phyloP scores from a whole-genome alignment of 1,140 invertebrate species.

The Luehdorfia chinensis region DNA sequence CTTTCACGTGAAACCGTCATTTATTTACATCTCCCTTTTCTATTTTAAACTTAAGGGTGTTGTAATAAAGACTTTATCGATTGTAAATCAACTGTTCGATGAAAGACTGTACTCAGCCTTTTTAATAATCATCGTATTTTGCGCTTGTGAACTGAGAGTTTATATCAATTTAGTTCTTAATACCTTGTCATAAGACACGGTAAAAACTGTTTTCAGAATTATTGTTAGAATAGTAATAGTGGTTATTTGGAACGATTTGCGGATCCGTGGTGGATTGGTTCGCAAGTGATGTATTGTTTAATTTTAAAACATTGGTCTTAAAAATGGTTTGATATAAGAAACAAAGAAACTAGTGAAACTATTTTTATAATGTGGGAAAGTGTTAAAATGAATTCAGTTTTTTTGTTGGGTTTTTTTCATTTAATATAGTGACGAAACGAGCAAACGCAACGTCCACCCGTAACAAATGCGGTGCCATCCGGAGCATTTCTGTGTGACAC shows the following conservation, averaged over 20 bases:
- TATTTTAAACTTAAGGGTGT: slow-evolving; percentile 14
- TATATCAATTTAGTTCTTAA: not conserved
- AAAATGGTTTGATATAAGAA: too few relatives aligned
- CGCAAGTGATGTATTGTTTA: slow-evolving; percentile 25
- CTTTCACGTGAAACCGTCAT: slow-evolving; percentile 17
- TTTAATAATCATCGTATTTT: not conserved
- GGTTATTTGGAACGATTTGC: slow-evolving; percentile 20
- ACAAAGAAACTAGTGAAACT: too few relatives aligned
- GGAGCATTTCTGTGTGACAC: too few relatives aligned
- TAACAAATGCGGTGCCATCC: too few relatives aligned
- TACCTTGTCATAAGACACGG: not conserved
- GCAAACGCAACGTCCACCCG: too few relatives aligned
- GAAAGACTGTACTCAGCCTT: slow-evolving; percentile 5
- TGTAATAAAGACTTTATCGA: slow-evolving; percentile 11
- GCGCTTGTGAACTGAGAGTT: not conserved
- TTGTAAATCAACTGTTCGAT: not conserved
- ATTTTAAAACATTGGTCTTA: too few relatives aligned
- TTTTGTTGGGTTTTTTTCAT: too few relatives aligned
- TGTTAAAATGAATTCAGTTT: too few relatives aligned
- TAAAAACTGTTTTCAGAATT: not conserved
- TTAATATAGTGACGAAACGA: too few relatives aligned
- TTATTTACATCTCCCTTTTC: slow-evolving; percentile 3
- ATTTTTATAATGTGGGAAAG: too few relatives aligned
- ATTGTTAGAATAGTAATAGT: not conserved
- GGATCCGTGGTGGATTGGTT: slow-evolving; percentile 24